These are phyloP conservation scores for Gari tellinella DNA, from an alignment of 2,888 invertebrate genomes.

Conservation along the genomic window DNA sequence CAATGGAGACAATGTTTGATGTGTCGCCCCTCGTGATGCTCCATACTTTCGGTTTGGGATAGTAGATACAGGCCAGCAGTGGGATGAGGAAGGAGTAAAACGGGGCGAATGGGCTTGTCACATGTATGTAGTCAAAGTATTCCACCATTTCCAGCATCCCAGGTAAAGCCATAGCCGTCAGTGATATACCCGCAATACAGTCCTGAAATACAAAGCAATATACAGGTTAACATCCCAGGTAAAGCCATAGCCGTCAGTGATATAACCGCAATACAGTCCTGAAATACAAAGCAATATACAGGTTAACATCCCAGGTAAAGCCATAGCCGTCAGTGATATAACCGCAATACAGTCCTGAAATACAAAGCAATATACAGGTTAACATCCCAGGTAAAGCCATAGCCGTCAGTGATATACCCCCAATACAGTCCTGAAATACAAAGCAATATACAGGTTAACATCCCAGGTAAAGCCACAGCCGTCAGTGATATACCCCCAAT, in stretches of 20 bases:
- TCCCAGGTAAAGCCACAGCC: constrained; percentile 88
- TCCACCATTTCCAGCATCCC: constrained; percentile 91
- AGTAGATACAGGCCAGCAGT: constrained; percentile 90
- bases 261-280: too few relatives aligned
- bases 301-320: constrained; percentile 91
- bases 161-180: constrained; percentile 89
- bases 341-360: constrained; percentile 93
- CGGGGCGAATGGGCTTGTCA: constrained; percentile 89
- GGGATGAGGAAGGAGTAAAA: constrained; percentile 87
- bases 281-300: too few relatives aligned
- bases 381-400: constrained; percentile 90
- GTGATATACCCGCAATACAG: constrained; percentile 90
- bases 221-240: constrained; percentile 89
- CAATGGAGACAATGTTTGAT: constrained; percentile 90
- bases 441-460: constrained; percentile 87
- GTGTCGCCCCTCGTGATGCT: constrained; percentile 96
- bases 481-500: constrained; percentile 91
- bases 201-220: constrained; percentile 87
- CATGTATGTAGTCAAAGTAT: constrained; percentile 89
- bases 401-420: constrained; percentile 90
- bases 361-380: not conserved
- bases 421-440: constrained; percentile 90
- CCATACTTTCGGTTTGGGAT: constrained; percentile 94
- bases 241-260: constrained; percentile 89
- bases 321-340: constrained; percentile 88